Base-by-base conservation (phyloP, 2,113 vertebrate species). In the Gasterosteus aculeatus region DNA sequence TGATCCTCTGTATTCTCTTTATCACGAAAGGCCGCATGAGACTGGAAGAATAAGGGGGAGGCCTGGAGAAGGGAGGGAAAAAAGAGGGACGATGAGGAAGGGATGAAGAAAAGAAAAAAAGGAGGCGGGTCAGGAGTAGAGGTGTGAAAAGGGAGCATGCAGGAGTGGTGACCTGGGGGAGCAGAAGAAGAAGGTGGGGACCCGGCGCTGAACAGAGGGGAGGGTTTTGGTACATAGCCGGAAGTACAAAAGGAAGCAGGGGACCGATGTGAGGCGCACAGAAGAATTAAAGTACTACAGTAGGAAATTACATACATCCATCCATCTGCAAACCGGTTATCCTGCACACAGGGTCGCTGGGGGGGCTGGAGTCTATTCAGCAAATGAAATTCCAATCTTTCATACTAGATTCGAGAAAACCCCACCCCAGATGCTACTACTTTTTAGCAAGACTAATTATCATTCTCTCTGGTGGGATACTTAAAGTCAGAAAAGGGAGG, bases 1-100 rank as follows among this genome's bases (percentile, higher is more conserved):
- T 90, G 92, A 91, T 91, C 89, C 85, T 72, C 89, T 78, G 84
- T 89, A 88, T 91, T 84, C 86, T 88, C 84, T 88, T 88, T 83
- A 87, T 88, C 87, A 84, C 75, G 19, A 82, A 89, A 90, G 88
- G 75, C 85, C 80, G 81, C 77, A 86, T 88, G 87, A 87, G 84
- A 83, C 85, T 82, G 72, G 80, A 74, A 83, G 56, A 22, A 83
- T 81, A 77, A 77, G 76, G 70, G 51, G 83, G 72, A 82, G 81
- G 85, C 85, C 85, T 47, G 81, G 72, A 84, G 84, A 78, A 62
- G 81, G n/a, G 54, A 72, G 41, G 51, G 85, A 71, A 81, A 67
- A 63, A 67, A 63, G 46, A 82, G 62, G 60, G 14, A 78, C 64
- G 61, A 71, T 49, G 47, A 82, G 71, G 63, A 51, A 69, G 64